Conservation (phyloP, 2,113 vertebrate genomes). For the Hypomesus transpacificus region DNA sequence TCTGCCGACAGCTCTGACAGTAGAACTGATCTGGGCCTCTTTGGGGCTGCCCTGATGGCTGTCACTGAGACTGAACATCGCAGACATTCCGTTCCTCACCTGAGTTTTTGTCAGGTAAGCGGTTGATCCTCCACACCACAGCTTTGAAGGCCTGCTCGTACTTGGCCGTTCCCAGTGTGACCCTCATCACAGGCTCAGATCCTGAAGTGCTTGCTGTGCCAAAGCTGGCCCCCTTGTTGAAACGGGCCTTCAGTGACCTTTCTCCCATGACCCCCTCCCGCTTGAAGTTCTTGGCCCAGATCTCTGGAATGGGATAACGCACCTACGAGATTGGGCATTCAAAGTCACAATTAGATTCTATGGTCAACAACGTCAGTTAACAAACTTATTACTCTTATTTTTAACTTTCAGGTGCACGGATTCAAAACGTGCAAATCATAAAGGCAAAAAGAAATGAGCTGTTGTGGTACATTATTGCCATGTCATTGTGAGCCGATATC, state of each 20-base stretch:
- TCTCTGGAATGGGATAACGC: constrained; percentile 79
- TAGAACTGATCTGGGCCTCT: no score
- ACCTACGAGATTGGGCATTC: constrained; percentile 38
- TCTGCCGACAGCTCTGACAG: no score
- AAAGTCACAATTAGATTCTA: neutral
- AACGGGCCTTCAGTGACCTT: constrained; percentile 85
- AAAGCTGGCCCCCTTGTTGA: constrained; percentile 86
- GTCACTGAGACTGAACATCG: no score
- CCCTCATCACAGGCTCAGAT: constrained; percentile 87
- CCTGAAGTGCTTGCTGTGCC: constrained; percentile 77
- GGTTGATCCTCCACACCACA: constrained; percentile 86
- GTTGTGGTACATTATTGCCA: neutral
- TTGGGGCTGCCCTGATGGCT: no score
- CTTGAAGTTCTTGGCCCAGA: constrained; percentile 89
- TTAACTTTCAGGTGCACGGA: neutral
- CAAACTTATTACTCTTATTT: neutral
- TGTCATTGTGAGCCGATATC: neutral
- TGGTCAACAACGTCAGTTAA: neutral
- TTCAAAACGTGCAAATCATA: no score
- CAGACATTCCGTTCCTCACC: constrained; percentile 63
- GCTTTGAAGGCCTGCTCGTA: constrained; percentile 86
- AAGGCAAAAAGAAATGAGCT: no score
- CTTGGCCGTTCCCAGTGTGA: constrained; percentile 87
- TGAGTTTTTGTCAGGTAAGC: constrained; percentile 88
- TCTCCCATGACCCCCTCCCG: constrained; percentile 82